phyloP scores from a whole-genome alignment of 92 coral and sea anemone species.

The Siderastrea siderea region DNA sequence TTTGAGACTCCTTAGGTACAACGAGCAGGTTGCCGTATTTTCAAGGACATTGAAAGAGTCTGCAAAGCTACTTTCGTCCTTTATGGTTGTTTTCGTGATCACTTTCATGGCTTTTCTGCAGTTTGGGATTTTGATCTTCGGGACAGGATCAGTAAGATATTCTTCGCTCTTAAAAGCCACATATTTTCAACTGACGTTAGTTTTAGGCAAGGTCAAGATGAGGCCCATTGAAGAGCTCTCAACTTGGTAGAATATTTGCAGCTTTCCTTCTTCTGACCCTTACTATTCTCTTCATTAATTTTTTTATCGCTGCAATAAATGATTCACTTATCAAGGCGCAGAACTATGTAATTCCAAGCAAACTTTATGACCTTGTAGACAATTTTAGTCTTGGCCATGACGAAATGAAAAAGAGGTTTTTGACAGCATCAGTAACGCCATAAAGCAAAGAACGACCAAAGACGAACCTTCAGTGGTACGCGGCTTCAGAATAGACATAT shows the following conservation, averaged over 20 bases:
- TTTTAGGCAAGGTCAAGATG: slow-evolving; percentile 21
- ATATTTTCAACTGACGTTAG: slow-evolving; percentile 49
- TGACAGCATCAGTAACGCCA: not conserved
- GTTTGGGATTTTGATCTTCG: slow-evolving; percentile 52
- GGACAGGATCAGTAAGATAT: slow-evolving; percentile 44
- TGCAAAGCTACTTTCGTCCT: slow-evolving; percentile 44
- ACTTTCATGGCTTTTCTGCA: slow-evolving; percentile 58
- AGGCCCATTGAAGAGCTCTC: slow-evolving; percentile 9
- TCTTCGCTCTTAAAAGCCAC: slow-evolving; percentile 52
- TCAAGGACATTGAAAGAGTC: slow-evolving; percentile 47
- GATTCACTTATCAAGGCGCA: slow-evolving; percentile 17
- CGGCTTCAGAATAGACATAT: not conserved
- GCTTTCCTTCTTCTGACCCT: slow-evolving; percentile 42
- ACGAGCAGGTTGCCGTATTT: slow-evolving; percentile 66
- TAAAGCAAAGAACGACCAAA: not conserved
- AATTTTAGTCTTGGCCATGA: not conserved
- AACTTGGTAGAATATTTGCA: slow-evolving; percentile 5
- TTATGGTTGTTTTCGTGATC: slow-evolving; percentile 28
- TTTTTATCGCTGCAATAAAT: slow-evolving; percentile 66
- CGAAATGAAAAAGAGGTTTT: not conserved
- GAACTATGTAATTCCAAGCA: not conserved
- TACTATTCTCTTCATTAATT: slow-evolving; percentile 57
- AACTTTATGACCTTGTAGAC: not conserved
- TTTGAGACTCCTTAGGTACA: slow-evolving; percentile 69
- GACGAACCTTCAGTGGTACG: not conserved